phyloP scores from a whole-genome alignment of 2,113 vertebrate genomes.

The Okapia johnstoni region DNA sequence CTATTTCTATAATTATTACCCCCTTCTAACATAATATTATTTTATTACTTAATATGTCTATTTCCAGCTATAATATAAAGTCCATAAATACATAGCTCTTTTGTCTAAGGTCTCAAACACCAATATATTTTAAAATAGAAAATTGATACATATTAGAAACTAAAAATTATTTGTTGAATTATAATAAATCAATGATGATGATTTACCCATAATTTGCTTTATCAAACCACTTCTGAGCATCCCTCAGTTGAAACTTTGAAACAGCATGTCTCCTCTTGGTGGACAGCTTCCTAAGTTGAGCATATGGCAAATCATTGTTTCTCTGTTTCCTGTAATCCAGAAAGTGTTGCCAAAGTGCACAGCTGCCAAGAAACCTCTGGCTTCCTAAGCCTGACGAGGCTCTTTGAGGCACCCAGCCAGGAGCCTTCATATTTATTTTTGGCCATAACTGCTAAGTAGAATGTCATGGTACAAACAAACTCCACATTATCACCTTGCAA shows the following conservation, averaged over 20 bases:
- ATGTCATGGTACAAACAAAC: not conserved
- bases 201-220: not conserved
- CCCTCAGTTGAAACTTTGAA: not conserved
- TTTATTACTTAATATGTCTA: not conserved
- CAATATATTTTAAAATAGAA: not conserved
- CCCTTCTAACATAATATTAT: not conserved
- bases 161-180: not conserved
- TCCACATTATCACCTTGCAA: not conserved
- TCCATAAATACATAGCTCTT: not conserved
- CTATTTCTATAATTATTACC: not conserved
- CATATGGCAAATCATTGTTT: slow-evolving; percentile 33
- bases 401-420: not conserved
- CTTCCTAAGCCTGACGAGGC: not conserved
- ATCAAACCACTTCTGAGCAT: not conserved
- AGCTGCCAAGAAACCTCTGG: slow-evolving; percentile 55
- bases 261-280: not conserved
- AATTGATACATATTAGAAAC: not conserved
- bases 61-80: not conserved
- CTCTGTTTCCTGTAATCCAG: slow-evolving; percentile 22
- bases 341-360: slow-evolving; percentile 58
- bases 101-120: not conserved
- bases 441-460: not conserved
- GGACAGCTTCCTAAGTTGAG: slow-evolving; percentile 48
- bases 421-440: not conserved
- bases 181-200: not conserved